A percentile compares a stretch with the other conserved stretches of the same genome.
phyloP scores from a whole-genome alignment of 2,888 invertebrate genomes.

The Sisyra terminalis region DNA sequence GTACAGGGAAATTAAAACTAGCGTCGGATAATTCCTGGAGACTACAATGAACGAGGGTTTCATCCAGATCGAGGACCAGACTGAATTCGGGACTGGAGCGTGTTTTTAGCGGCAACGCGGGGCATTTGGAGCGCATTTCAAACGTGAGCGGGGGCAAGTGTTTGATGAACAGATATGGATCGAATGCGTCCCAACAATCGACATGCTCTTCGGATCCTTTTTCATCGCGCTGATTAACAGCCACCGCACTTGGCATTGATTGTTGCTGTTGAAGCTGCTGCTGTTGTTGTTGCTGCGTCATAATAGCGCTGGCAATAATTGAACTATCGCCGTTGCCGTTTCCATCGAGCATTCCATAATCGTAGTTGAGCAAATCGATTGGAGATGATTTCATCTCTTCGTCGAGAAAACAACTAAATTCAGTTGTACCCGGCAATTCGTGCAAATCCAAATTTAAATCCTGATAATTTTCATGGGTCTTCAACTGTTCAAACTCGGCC shows the following conservation, averaged over 20 bases:
- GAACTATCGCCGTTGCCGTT: conserved; percentile 11
- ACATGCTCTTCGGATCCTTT: conserved; percentile 16
- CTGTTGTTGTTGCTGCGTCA: conserved; percentile 1
- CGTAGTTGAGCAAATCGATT: conserved; percentile 21
- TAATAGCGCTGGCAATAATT: conserved; percentile 15
- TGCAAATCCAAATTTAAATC: conserved; percentile 24
- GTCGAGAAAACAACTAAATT: conserved; percentile 32
- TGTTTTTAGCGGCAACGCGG: conserved; percentile 81
- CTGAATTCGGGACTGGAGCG: conserved; percentile 87
- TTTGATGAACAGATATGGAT: conserved; percentile 83
- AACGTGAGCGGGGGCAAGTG: conserved; percentile 69
- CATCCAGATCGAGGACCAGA: conserved; percentile 57
- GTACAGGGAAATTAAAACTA: conserved; percentile 83
- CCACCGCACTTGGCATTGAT: no score
- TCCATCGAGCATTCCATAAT: conserved; percentile 15
- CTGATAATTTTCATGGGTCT: conserved; percentile 21
- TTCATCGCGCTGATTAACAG: neutral
- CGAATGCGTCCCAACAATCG: conserved; percentile 67
- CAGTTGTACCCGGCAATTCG: conserved; percentile 27
- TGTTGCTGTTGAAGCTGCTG: neutral
- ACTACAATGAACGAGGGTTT: conserved; percentile 91
- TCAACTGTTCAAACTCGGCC: conserved; percentile 20
- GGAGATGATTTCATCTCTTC: conserved; percentile 30
- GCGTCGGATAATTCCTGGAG: conserved; percentile 83
- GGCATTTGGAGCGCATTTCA: conserved; percentile 54